Percentiles rank a stretch among this genome's conserved stretches.
phyloP scores from a whole-genome alignment of 1,140 invertebrate genomes.

The Aplysia californica region DNA sequence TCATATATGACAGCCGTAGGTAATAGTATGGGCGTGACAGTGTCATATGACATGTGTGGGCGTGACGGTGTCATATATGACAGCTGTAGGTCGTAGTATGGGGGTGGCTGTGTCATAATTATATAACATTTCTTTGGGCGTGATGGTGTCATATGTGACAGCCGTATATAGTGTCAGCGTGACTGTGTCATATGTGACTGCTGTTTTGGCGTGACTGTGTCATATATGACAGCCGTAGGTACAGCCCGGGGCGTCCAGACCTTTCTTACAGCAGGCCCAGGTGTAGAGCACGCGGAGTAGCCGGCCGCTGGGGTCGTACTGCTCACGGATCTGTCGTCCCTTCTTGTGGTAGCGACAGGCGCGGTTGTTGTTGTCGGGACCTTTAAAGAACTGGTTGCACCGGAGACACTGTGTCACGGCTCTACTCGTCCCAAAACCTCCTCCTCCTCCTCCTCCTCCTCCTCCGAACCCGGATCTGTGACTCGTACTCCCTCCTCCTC shows the following conservation, averaged over 20 bases:
- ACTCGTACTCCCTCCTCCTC: conserved; percentile 47
- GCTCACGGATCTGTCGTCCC: conserved; percentile 48
- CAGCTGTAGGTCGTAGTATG: too few species aligned
- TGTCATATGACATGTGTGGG: too few species aligned
- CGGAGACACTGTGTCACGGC: conserved; percentile 69
- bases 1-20: too few species aligned
- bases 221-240: conserved; percentile 47
- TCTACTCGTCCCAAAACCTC: conserved; percentile 48
- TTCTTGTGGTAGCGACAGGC: conserved; percentile 53
- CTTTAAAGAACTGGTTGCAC: conserved; percentile 51
- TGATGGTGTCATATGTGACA: background rate
- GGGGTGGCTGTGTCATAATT: too few species aligned
- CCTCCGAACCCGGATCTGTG: background rate
- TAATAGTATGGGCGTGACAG: too few species aligned
- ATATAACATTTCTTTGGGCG: too few species aligned
- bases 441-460: background rate
- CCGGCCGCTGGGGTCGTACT: conserved; percentile 46
- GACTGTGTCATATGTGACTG: background rate
- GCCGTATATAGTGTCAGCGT: background rate
- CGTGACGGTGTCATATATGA: too few species aligned
- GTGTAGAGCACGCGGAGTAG: conserved; percentile 46
- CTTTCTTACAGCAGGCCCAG: conserved; percentile 56
- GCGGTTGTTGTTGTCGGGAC: conserved; percentile 45
- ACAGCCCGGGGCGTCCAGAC: conserved; percentile 44
- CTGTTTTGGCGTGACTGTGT: background rate